phyloP scores from a whole-genome alignment of 2,888 invertebrate species.

The Synergus gifuensis region DNA sequence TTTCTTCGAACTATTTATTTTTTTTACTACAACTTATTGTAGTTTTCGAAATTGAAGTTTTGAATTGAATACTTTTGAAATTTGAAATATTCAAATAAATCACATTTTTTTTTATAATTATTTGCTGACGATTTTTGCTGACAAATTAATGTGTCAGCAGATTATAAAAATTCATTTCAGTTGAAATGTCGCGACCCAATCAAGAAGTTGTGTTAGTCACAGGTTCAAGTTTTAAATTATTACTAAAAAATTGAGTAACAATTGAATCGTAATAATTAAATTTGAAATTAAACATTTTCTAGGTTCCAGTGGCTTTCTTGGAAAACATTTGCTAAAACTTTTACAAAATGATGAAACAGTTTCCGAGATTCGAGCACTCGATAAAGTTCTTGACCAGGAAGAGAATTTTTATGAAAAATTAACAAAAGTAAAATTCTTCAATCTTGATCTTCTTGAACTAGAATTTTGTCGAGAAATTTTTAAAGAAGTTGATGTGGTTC shows the following conservation, averaged over 20 bases:
- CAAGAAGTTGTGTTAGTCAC: constrained; percentile 33
- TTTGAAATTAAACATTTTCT: constrained; percentile 52
- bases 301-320: constrained; percentile 84
- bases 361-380: too few relatives aligned
- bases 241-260: not conserved
- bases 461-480: too few relatives aligned
- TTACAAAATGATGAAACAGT: constrained; percentile 76
- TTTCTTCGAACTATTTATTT: too few relatives aligned
- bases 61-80: too few relatives aligned
- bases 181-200: not conserved
- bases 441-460: too few relatives aligned
- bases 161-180: not conserved
- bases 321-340: constrained; percentile 81
- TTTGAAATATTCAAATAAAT: too few relatives aligned
- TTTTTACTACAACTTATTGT: too few relatives aligned
- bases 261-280: not conserved
- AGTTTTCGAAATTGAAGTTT: too few relatives aligned
- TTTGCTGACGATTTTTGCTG: not conserved
- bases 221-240: not conserved
- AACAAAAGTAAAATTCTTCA: too few relatives aligned
- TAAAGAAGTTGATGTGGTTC: too few relatives aligned
- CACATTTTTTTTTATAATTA: not conserved
- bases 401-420: too few relatives aligned
- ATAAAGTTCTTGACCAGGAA: too few relatives aligned
- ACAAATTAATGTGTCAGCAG: not conserved